Base-by-base conservation (phyloP, 2,888 invertebrate genomes). In the Agonopterix heracliana region DNA sequence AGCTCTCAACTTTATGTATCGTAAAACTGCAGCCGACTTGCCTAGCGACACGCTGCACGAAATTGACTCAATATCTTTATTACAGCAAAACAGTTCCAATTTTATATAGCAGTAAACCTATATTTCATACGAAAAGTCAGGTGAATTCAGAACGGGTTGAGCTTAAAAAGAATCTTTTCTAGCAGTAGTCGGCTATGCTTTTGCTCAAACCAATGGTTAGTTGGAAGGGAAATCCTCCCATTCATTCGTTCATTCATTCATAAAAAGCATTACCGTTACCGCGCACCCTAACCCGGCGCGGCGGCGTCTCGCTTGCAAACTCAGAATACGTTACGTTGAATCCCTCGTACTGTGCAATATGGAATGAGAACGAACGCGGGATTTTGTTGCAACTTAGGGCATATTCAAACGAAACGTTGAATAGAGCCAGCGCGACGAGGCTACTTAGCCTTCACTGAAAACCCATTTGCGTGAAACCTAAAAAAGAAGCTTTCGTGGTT, bases 171-270 rank as follows among this genome's bases (percentile, higher is more conserved):
- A 48, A 48, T 48, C 58, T 59, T 58, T 53, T 55, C 46, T 52
- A 41, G 48, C 45, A 56, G 48, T 54, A 50, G 54, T 48, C 59
- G 66, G 65, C 59, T 75, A 70, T 68, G 67, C 73, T 75, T 76
- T 76, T 71, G 59, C 74, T 66, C 69, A 71, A 70, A 64, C 71
- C 74, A 77, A 76, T 70, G 78, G 78, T 75, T 78, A 76, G 77
- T 75, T 72, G 70, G 74, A 78, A 78, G 75, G 73, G 66, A 81
- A 84, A 83, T 82, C 78, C 75, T 73, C 60, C 72, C 69, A 82
- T 85, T 82, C 81, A 78, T 68, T 73, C 73, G 73, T 74, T 71
- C 74, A 74, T 75, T 79, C 78, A 81, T 85, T 84, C 81, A 84
- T 82, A 83, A 81, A 85, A 85, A 68, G 81, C 76, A 82, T 85